These are phyloP conservation scores for Apoda limacodes DNA, from an alignment of 2,888 invertebrate species.

Conservation along the genomic window DNA sequence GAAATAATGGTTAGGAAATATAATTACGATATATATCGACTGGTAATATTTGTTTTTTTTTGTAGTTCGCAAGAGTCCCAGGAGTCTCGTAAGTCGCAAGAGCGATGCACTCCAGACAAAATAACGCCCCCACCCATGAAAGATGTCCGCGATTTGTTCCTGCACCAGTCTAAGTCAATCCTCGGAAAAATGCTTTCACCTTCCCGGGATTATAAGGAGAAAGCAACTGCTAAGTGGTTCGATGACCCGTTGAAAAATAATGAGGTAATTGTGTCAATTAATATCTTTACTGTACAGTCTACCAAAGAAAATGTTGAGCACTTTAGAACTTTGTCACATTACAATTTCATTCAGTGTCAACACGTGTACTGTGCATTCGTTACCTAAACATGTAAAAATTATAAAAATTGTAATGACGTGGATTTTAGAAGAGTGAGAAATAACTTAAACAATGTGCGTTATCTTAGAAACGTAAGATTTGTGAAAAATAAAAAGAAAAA, in stretches of 20 bases:
- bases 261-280: constrained; percentile 28
- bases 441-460: too few species aligned
- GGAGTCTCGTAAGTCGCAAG: constrained; percentile 34
- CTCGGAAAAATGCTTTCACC: constrained; percentile 83
- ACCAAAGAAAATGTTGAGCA: too few species aligned
- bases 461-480: too few species aligned
- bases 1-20: too few species aligned
- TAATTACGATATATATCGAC: background rate
- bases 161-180: constrained; percentile 78
- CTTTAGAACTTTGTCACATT: too few species aligned
- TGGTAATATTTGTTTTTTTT: constrained; percentile 14
- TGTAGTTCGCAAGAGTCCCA: constrained; percentile 34
- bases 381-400: too few species aligned
- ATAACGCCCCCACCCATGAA: constrained; percentile 62
- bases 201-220: constrained; percentile 63
- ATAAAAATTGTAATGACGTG: too few species aligned
- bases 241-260: constrained; percentile 28
- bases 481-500: too few species aligned
- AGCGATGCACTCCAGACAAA: constrained; percentile 26
- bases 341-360: too few species aligned
- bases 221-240: constrained; percentile 45
- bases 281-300: too few species aligned
- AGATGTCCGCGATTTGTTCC: constrained; percentile 76
- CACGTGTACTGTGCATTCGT: too few species aligned
- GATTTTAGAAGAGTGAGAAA: too few species aligned